Evolutionary conservation across 2,797 vertebrate species (phyloP).

Genomic region (Triplophysa bombifrons): DNA sequence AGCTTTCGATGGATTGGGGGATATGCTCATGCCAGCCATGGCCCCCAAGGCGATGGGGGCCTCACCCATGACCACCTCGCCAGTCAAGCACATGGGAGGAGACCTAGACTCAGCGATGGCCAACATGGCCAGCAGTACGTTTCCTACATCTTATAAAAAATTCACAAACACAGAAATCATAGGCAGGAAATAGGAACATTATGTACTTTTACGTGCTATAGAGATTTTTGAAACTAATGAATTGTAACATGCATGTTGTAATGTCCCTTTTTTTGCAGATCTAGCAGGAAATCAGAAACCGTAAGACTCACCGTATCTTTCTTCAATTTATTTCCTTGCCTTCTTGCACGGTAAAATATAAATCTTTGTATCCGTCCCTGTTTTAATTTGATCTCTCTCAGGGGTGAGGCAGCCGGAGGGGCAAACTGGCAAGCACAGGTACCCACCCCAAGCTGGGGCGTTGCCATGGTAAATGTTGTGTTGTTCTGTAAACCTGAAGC

Average conservation of each 20-base stretch:
- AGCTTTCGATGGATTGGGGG: constrained; percentile 98
- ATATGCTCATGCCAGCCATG: constrained; percentile 96
- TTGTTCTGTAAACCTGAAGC: constrained; percentile 70
- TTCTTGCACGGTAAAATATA: not conserved
- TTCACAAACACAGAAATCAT: not conserved
- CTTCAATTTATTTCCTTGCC: not conserved
- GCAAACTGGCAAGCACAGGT: constrained; percentile 93
- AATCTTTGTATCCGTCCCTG: not conserved
- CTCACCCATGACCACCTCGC: constrained; percentile 62
- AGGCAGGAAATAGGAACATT: not conserved
- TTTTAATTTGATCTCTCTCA: constrained; percentile 57
- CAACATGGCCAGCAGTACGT: constrained; percentile 98
- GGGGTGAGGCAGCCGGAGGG: constrained; percentile 87
- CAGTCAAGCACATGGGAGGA: constrained; percentile 68
- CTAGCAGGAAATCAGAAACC: constrained; percentile 84
- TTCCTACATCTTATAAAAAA: not conserved
- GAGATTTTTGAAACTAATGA: not conserved
- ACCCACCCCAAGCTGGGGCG: constrained; percentile 94
- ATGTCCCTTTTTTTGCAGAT: constrained; percentile 73
- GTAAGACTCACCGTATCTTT: constrained; percentile 69
- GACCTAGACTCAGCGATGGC: constrained; percentile 96
- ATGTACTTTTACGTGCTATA: not conserved
- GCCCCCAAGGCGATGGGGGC: constrained; percentile 82
- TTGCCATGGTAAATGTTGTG: constrained; percentile 91
- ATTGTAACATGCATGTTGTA: not conserved